Conservation (phyloP, 2,113 vertebrate genomes). For the Mus musculus region DNA sequence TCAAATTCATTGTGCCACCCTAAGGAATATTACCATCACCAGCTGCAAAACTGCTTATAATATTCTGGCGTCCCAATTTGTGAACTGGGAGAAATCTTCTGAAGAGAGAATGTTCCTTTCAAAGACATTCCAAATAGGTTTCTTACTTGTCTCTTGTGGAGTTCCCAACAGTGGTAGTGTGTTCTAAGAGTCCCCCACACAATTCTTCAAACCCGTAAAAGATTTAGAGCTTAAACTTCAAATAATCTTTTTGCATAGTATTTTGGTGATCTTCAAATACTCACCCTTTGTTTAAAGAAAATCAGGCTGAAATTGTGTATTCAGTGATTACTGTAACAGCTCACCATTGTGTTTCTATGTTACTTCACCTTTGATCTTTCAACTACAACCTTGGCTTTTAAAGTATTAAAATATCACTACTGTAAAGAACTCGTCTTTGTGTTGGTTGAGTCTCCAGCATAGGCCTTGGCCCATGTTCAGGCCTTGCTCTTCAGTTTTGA, state of each 20-base stretch:
- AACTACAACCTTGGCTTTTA: slow-evolving; percentile 75
- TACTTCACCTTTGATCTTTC: slow-evolving; percentile 76
- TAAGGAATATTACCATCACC: slow-evolving; percentile 69
- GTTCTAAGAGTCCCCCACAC: slow-evolving; percentile 63
- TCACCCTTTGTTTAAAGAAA: slow-evolving; percentile 75
- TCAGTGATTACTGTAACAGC: slow-evolving; percentile 78
- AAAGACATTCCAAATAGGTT: slow-evolving; percentile 77
- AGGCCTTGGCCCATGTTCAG: slow-evolving; percentile 44
- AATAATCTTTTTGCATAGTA: slow-evolving; percentile 72
- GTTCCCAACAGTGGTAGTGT: slow-evolving; percentile 48
- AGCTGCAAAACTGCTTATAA: slow-evolving; percentile 66
- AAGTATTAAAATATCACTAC: slow-evolving; percentile 67
- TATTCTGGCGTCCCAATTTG: slow-evolving; percentile 55
- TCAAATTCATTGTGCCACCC: slow-evolving; percentile 62
- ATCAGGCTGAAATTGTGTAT: slow-evolving; percentile 74
- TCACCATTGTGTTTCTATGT: slow-evolving; percentile 72
- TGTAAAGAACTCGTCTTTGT: slow-evolving; percentile 60
- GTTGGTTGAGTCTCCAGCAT: slow-evolving; percentile 35
- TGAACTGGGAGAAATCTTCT: slow-evolving; percentile 71
- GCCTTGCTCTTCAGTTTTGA: slow-evolving; percentile 39
- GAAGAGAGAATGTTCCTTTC: slow-evolving; percentile 75
- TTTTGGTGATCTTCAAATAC: slow-evolving; percentile 77
- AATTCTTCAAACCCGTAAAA: slow-evolving; percentile 73
- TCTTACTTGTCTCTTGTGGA: slow-evolving; percentile 68
- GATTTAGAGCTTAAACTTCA: slow-evolving; percentile 77